A percentile compares a stretch with the other conserved stretches of the same genome.
Evolutionary conservation across 1,140 invertebrate genomes (phyloP).

Genomic region (Amphibalanus amphitrite): DNA sequence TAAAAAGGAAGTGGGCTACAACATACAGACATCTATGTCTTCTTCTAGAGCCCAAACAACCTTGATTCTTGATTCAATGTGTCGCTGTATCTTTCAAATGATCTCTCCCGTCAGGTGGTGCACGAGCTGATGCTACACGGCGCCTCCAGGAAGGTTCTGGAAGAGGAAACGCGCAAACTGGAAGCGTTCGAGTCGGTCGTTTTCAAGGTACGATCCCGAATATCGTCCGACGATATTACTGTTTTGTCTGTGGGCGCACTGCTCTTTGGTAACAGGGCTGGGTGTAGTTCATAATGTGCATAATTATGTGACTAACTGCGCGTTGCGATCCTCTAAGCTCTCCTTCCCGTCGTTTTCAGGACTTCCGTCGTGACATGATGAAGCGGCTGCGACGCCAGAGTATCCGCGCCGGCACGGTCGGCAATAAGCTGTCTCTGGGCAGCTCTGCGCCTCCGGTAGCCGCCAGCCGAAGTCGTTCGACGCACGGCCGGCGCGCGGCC

Average conservation of each 20-base stretch:
- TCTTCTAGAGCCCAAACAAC: too few species aligned
- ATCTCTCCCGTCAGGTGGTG: slow-evolving; percentile 39
- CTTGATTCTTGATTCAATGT: too few species aligned
- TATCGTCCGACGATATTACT: too few species aligned
- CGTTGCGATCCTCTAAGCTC: not conserved
- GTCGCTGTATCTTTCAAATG: too few species aligned
- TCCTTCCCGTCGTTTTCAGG: slow-evolving; percentile 15
- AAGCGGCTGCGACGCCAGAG: slow-evolving; percentile 70
- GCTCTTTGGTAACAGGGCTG: slow-evolving; percentile 9
- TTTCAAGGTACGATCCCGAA: slow-evolving; percentile 43
- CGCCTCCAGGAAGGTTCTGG: slow-evolving; percentile 75
- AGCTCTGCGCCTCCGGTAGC: too few species aligned
- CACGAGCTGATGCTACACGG: slow-evolving; percentile 75
- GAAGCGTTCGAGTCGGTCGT: slow-evolving; percentile 81
- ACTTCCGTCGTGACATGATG: slow-evolving; percentile 60
- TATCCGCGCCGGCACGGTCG: slow-evolving; percentile 30
- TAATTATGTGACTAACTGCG: slow-evolving; percentile 7
- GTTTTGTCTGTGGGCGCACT: too few species aligned
- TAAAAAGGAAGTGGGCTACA: too few species aligned
- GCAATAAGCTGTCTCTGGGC: not conserved
- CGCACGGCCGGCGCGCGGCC: not conserved
- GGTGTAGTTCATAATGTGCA: slow-evolving; percentile 10
- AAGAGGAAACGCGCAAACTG: slow-evolving; percentile 71
- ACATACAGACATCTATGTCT: too few species aligned
- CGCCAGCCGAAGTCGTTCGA: not conserved